Evolutionary conservation across 2,888 invertebrate genomes (phyloP), one percentile per base, ranked within the genome.

Genomic region (Neelides folsomi): DNA sequence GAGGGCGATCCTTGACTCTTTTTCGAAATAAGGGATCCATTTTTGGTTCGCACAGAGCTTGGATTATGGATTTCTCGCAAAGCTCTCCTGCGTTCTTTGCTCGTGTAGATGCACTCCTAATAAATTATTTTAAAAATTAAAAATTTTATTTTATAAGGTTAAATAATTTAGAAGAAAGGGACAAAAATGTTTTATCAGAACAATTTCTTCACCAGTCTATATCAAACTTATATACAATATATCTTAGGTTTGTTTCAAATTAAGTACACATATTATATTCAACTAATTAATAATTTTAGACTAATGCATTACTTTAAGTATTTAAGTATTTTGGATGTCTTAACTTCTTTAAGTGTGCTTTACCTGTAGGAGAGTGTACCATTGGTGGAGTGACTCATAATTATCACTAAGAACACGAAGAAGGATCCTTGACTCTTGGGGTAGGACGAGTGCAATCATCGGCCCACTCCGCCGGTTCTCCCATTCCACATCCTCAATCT

Each of bases 401-500:
- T 62, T 60, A 16, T 64, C 62, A 39, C 53, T 53, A 42, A 72
- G 68, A 35, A 74, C 71, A 57, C 75, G 66, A 36, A 76, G 68
- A 53, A 73, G 71, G 49, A 76, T 73, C 57, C 72, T 69, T 47
- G 67, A 67, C 46, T 70, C 70, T 49, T 67, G 61, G 27, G 66
- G 66, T 27, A 79, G 68, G 41, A 75, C 73, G 52, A 77, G 66
- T n/a, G 74, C 74, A 58, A 80, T 77, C 59, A 77, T 74, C 66
- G 77, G 78, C 66, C 79, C 79, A 49, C 76, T 78, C 62, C 78
- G 77, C 59, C 78, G 76, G 68, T 79, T 79, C 54, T 78, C 74
- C 79, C 79, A 80, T 69, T 79, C 78, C 43, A 80, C 76, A 64
- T 76, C 75, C 64, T 79, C 79, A 43, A 80, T 77, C 67, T 80